Conservation (phyloP, 1,140 invertebrate genomes). For the Lutraria rhynchaena region DNA sequence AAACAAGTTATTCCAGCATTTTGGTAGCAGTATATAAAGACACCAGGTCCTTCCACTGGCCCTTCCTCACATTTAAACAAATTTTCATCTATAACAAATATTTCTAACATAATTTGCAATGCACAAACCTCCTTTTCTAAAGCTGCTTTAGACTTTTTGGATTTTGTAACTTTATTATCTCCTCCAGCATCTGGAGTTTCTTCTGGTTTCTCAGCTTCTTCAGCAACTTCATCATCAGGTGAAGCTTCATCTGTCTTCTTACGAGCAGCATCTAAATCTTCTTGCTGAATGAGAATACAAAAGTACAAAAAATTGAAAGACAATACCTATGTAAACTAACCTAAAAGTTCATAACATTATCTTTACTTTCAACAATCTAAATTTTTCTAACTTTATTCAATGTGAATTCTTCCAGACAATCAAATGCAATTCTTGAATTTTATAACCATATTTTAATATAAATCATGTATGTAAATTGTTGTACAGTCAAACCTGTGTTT, state of each 20-base stretch:
- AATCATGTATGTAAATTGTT: too few relatives aligned
- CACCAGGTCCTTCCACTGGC: too few relatives aligned
- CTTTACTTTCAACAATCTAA: not conserved
- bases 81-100: too few relatives aligned
- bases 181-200: constrained; percentile 73
- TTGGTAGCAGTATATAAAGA: too few relatives aligned
- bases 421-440: too few relatives aligned
- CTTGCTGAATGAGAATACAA: constrained; percentile 68
- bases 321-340: not conserved
- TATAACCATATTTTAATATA: too few relatives aligned
- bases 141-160: constrained; percentile 66
- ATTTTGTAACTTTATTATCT: constrained; percentile 73
- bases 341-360: not conserved
- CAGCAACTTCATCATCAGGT: constrained; percentile 82
- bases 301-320: not conserved
- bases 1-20: too few relatives aligned
- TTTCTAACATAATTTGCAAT: too few relatives aligned
- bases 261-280: constrained; percentile 80
- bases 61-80: too few relatives aligned
- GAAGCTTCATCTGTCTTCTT: constrained; percentile 86
- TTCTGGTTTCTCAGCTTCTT: constrained; percentile 74
- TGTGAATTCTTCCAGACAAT: too few relatives aligned
- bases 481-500: too few relatives aligned
- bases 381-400: not conserved
- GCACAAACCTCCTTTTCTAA: constrained; percentile 58